Evolutionary conservation across 1,140 invertebrate species (phyloP), one percentile per base, ranked within the genome.

Genomic region (Bacillus rossius): DNA sequence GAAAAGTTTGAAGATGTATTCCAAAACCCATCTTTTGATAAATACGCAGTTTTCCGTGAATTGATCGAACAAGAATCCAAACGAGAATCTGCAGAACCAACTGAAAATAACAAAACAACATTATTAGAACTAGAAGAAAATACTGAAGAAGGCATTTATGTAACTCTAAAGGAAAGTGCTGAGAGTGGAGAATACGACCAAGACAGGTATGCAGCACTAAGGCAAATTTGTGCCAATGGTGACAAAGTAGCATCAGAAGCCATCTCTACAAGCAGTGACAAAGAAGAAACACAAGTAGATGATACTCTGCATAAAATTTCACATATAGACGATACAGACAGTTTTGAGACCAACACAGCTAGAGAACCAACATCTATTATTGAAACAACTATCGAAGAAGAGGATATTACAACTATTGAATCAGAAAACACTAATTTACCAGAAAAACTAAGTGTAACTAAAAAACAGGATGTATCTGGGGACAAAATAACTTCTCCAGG

Each of bases 31-130:
- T 74, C 76, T 5, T 81, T 82, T 61, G 90, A 92, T 67, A 83
- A 89, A 60, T 93, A 93, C 69, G 90, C 90, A 0, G 91, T 88
- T 0, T 92, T 93, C 66, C 77, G 91, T 59, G 91, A 93, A 76
- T 79, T 92, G 52, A 64, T 63, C 77, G 90, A 17, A 84, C 26
- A 57, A 57, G 55, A 37, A 17, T 34, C 8, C 14, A 17, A 34
- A 34, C 29, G 4, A 34, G 29, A 34, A 34, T 10, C 10, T 10
- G 4, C 29, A 34, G 10, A 4, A 34, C 29, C 10, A 34, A 4
- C 29, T 34, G 29, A 34, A 34, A 10, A 7, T 34, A 34, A 34
- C 10, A 34, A 34, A 34, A 34, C 29, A 4, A 80, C 40, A 76
- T 77, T 64, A 69, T 70, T 37, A 78, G 45, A 49, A 25, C 34